Evolutionary conservation across 2,797 vertebrate species (phyloP).

Genomic region (Enteromius argenteus): DNA sequence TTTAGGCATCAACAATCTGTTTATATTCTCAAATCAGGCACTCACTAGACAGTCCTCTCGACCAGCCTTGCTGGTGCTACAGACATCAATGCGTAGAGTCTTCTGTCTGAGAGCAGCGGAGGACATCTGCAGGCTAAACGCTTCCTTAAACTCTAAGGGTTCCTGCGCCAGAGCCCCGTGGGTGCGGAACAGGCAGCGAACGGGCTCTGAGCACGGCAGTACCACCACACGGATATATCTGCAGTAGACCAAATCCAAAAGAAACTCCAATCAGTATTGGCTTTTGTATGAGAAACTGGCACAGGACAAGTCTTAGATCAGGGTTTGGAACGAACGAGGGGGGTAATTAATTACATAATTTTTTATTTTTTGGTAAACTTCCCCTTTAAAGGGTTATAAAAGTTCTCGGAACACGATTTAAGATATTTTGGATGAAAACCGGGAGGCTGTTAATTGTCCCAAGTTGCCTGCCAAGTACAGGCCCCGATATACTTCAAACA

Average conservation of each 20-base stretch:
- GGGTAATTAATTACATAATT: too few species aligned
- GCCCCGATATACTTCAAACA: too few species aligned
- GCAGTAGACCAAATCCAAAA: constrained; percentile 18
- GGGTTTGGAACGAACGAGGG: too few species aligned
- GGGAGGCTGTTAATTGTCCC: too few species aligned
- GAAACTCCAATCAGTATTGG: background rate
- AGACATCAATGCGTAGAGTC: constrained; percentile 91
- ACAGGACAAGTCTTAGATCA: background rate
- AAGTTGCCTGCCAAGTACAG: too few species aligned
- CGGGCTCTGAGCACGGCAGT: constrained; percentile 88
- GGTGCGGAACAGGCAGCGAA: constrained; percentile 91
- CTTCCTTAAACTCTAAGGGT: constrained; percentile 83
- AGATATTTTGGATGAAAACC: too few species aligned
- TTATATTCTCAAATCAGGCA: background rate
- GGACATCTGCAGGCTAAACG: constrained; percentile 88
- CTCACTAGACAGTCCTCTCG: constrained; percentile 91
- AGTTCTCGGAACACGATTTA: too few species aligned
- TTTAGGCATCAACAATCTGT: background rate
- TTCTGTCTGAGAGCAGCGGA: constrained; percentile 88
- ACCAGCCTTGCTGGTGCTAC: constrained; percentile 81
- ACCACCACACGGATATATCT: constrained; percentile 89
- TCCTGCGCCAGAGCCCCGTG: constrained; percentile 77
- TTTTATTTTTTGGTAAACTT: too few species aligned
- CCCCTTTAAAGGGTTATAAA: too few species aligned
- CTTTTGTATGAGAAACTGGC: background rate